These are phyloP conservation scores for Limenitis camilla DNA, from an alignment of 2,888 invertebrate genomes.

Conservation along the genomic window DNA sequence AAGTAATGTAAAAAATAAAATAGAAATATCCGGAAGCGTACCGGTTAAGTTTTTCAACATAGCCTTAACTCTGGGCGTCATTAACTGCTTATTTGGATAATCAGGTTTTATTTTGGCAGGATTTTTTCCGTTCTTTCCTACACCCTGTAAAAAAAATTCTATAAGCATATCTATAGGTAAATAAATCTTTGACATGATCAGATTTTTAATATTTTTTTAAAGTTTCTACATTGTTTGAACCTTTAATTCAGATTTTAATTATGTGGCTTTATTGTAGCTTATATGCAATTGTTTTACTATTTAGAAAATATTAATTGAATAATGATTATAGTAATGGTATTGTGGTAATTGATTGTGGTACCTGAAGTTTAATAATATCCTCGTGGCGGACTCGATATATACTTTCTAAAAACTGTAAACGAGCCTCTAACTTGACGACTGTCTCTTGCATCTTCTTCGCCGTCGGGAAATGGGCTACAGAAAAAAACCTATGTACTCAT, in stretches of 20 bases:
- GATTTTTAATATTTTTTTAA: no score
- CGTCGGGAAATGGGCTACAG: conserved; percentile 73
- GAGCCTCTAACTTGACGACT: conserved; percentile 83
- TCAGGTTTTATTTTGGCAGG: no score
- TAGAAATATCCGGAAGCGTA: conserved; percentile 5
- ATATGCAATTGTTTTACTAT: no score
- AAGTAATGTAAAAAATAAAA: neutral
- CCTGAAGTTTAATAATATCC: conserved; percentile 14
- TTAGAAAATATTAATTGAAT: no score
- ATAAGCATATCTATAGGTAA: no score
- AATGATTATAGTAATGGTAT: no score
- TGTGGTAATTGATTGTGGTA: conserved; percentile 6
- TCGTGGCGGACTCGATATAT: conserved; percentile 16
- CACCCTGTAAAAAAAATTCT: no score
- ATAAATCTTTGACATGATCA: no score
- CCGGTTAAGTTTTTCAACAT: conserved; percentile 28
- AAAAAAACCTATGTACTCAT: conserved; percentile 7
- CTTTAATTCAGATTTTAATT: no score
- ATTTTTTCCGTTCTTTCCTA: no score
- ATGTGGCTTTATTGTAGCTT: no score
- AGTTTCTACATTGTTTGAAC: no score
- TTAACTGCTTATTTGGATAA: neutral
- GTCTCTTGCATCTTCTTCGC: conserved; percentile 80
- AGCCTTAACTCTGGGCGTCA: conserved; percentile 20
- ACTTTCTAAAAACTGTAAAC: conserved; percentile 15